phyloP scores from a whole-genome alignment of 2,888 invertebrate genomes.

The Conchocele bisecta region DNA sequence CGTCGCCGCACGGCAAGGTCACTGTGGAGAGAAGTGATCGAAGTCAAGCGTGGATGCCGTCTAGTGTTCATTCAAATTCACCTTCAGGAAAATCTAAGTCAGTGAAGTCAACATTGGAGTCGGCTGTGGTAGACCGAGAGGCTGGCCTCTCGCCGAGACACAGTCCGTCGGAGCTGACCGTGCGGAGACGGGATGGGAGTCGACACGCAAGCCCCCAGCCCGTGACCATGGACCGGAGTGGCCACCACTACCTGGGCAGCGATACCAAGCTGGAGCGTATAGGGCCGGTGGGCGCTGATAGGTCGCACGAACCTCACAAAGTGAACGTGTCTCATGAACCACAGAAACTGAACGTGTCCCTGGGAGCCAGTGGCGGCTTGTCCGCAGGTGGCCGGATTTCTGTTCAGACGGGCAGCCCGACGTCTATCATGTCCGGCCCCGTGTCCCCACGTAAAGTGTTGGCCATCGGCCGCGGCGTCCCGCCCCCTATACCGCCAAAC shows the following conservation, averaged over 20 bases:
- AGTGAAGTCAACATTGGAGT: background rate
- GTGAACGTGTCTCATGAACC: too few species aligned
- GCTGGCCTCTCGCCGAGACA: conserved; percentile 51
- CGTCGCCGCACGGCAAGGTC: conserved; percentile 32
- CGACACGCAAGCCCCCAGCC: conserved; percentile 58
- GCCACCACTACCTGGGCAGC: conserved; percentile 35
- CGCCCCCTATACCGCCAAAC: conserved; percentile 81
- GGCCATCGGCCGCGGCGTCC: conserved; percentile 73
- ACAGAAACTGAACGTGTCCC: too few species aligned
- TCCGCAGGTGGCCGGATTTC: conserved; percentile 75
- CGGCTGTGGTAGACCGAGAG: conserved; percentile 47
- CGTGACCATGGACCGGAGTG: conserved; percentile 50
- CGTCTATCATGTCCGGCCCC: conserved; percentile 46
- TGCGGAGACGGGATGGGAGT: conserved; percentile 50
- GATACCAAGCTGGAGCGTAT: conserved; percentile 57
- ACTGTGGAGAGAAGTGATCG: conserved; percentile 43
- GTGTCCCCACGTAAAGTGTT: conserved; percentile 63
- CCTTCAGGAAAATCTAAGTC: conserved; percentile 31
- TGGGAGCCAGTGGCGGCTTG: too few species aligned
- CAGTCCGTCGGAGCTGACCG: conserved; percentile 38
- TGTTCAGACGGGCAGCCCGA: conserved; percentile 70
- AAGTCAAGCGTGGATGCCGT: conserved; percentile 19
- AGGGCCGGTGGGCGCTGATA: conserved; percentile 66
- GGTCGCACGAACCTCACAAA: too few species aligned
- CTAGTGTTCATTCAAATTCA: conserved; percentile 20